Evolutionary conservation across 2,113 vertebrate genomes (phyloP), one percentile per base, ranked within the genome.

Genomic region (Trematomus loennbergii): DNA sequence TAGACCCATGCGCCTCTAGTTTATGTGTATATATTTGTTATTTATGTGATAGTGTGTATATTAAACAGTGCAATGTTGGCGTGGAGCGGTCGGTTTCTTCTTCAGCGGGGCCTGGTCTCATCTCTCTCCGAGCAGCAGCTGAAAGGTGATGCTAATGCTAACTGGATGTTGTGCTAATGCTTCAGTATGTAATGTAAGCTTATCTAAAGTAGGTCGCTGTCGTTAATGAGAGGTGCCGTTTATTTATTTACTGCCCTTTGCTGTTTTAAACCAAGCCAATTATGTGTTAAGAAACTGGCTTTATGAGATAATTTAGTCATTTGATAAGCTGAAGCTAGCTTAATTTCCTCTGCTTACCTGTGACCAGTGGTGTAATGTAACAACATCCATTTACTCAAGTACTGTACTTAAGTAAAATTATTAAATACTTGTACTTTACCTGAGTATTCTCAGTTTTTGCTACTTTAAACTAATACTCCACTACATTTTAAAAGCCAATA

Each of bases 141-240:
- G 79, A 91, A 86, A 93, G 89, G 92, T 93, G 48, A 40, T 40
- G 33, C 22, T 70, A n/a, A 82, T 82, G 90, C 79, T 89, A 91
- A 82, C 7, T n/a, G 33, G 70, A 68, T 83, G n/a, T 49, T 9
- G 3, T 62, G 55, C 33, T 71, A 55, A 60, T 18, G 18, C n/a
- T 33, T 3, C 5, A 49, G 40, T 53, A 4, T 57, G 48, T 8
- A 2, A 6, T 8, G 8, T 17, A 17, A 50, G 17, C 17, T 75
- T 3, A n/a, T 64, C 17, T 55, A 17, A 59, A 1, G 1, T 0
- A 1, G 1, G 16, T 4, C 17, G 5, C 7, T 65, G 7, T 29
- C 3, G 4, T 29, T 1, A 48, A 48, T 6, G 22, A 29, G 3
- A 11, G 0, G 3, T 10, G 11, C 10, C 3, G 50, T 49, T 9